These are phyloP conservation scores for Hemaris fuciformis DNA, from an alignment of 2,888 invertebrate genomes.

Conservation along the genomic window DNA sequence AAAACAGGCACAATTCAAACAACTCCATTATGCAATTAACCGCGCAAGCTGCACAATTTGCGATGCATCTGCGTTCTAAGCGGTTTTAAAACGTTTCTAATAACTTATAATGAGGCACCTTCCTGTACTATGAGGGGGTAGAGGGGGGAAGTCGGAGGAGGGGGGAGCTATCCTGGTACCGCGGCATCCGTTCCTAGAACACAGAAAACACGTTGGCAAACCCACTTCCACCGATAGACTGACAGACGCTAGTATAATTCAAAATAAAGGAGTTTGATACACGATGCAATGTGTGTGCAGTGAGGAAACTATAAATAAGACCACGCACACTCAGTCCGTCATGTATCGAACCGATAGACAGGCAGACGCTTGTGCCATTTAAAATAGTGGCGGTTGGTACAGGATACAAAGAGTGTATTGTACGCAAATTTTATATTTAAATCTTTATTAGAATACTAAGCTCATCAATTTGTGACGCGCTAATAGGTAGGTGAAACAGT, in stretches of 20 bases:
- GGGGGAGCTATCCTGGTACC: slow-evolving; percentile 23
- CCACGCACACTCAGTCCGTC: neutral
- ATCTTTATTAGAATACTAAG: neutral
- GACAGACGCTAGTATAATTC: slow-evolving; percentile 49
- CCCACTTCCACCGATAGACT: slow-evolving; percentile 45
- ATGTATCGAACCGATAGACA: slow-evolving; percentile 40
- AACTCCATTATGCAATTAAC: slow-evolving; percentile 27
- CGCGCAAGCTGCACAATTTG: slow-evolving; percentile 21
- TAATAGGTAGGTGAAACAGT: neutral
- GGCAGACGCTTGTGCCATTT: slow-evolving; percentile 49
- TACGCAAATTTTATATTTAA: no score
- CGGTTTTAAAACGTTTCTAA: slow-evolving; percentile 37
- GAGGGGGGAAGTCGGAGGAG: no score
- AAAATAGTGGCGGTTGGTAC: slow-evolving; percentile 16
- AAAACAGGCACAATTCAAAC: neutral
- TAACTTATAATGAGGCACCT: slow-evolving; percentile 45
- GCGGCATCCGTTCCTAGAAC: slow-evolving; percentile 57
- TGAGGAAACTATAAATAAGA: neutral
- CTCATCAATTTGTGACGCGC: neutral
- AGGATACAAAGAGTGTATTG: neutral
- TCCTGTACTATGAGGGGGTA: slow-evolving; percentile 39
- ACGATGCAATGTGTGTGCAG: neutral
- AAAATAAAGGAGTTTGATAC: slow-evolving; percentile 16
- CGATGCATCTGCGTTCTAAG: slow-evolving; percentile 20
- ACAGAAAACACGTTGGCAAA: slow-evolving; percentile 35